Evolutionary conservation across 2,113 vertebrate species (phyloP), one percentile per base, ranked within the genome.

Genomic region (Microtus montanus): DNA sequence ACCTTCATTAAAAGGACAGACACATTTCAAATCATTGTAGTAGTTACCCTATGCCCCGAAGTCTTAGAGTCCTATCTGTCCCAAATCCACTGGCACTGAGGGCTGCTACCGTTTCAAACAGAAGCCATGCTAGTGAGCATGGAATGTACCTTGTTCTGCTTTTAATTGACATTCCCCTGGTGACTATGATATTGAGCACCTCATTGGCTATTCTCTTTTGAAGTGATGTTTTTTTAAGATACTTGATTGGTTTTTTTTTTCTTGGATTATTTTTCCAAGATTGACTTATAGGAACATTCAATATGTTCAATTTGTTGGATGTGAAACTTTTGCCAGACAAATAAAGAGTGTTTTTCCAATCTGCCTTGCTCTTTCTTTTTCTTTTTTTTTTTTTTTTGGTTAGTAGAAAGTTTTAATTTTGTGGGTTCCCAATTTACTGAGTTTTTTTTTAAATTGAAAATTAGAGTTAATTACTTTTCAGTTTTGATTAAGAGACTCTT

Each of bases 141-240:
- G 24, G 28, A 54, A 22, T 79, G 6, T 28, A 22, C 84, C 74
- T 77, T 19, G 9, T 0, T 74, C 15, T 91, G 61, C 4, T 58
- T 92, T 78, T 91, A 71, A 94, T 86, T 93, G 93, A 22, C 28
- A 66, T 73, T 94, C 87, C 19, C 28, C 20, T 89, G 8, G 14
- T 78, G 61, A 15, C 5, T 58, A 58, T 52, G n/a, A 35, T 66
- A 52, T 13, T 44, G 17, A 89, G 14, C 15, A 75, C 66, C 3
- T 90, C 71, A 77, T n/a, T 47, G 30, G 28, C 8, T 79, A 85
- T n/a, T 84, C 49, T 90, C 68, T 79, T 71, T 9, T 79, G 30
- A 52, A 85, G 64, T 92, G 83, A 44, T 9, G 73, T 35, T 87
- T 90, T 79, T 6, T 90, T 58, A 3, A 78, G 3, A 15, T 66